These are phyloP conservation scores for Urophycis tenuis DNA, from an alignment of 2,797 vertebrate species.

Conservation along the genomic window DNA sequence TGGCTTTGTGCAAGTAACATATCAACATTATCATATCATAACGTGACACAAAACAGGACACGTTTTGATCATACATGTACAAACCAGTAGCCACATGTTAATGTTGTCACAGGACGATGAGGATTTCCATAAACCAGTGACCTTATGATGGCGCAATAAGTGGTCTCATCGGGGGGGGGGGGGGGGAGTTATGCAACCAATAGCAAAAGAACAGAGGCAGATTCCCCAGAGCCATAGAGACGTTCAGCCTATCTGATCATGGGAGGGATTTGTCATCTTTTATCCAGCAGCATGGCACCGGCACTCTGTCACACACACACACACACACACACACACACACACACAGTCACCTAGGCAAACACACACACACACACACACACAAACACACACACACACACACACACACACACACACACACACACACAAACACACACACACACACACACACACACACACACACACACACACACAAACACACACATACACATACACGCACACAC, in stretches of 20 bases:
- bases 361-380: not conserved
- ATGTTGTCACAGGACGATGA: conserved; percentile 16
- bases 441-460: conserved; percentile 23
- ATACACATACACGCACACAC: conserved; percentile 32
- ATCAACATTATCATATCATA: not conserved
- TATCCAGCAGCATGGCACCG: not conserved
- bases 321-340: conserved; percentile 1
- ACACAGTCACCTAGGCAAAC: not conserved
- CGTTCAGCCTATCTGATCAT: conserved; percentile 36
- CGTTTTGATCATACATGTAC: conserved; percentile 10
- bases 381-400: not conserved
- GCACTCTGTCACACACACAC: conserved; percentile 10
- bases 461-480: conserved; percentile 29
- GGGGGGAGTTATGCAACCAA: conserved; percentile 49
- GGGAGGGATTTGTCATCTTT: conserved; percentile 14
- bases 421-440: not conserved
- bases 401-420: not conserved
- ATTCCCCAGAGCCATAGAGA: conserved; percentile 39
- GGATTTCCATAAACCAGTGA: conserved; percentile 34
- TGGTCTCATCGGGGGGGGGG: not conserved
- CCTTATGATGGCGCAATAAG: conserved; percentile 9
- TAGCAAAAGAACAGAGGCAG: conserved; percentile 25
- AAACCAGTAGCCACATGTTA: conserved; percentile 24
- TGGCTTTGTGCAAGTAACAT: not conserved
- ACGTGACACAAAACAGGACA: not conserved